A percentile compares a stretch with the other conserved stretches of the same genome.
phyloP scores from a whole-genome alignment of 1,140 invertebrate genomes.

The Calephelis virginiensis region DNA sequence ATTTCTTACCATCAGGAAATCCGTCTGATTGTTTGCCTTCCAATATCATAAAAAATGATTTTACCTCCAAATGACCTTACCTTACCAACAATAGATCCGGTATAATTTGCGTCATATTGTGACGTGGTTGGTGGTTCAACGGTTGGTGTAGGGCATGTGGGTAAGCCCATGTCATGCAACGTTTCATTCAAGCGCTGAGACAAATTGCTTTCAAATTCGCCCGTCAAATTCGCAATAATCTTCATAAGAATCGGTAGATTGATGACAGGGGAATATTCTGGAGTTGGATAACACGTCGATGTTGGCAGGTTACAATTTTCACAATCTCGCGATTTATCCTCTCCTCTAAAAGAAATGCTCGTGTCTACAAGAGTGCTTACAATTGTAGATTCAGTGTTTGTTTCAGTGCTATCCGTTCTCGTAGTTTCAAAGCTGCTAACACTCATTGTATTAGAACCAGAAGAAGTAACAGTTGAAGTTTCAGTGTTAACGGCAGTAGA shows the following conservation, averaged over 20 bases:
- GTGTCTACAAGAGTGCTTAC: conserved; percentile 21
- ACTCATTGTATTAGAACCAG: no score
- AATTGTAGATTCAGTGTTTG: conserved; percentile 32
- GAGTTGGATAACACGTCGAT: neutral
- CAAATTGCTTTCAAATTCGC: conserved; percentile 44
- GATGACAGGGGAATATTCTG: neutral
- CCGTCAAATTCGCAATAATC: conserved; percentile 41
- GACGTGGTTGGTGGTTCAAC: conserved; percentile 21
- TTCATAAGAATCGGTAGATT: conserved; percentile 37
- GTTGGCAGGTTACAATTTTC: neutral
- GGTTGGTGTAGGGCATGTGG: conserved; percentile 36
- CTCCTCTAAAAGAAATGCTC: conserved; percentile 31
- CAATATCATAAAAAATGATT: no score
- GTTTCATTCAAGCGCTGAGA: conserved; percentile 42
- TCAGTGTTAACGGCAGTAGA: no score
- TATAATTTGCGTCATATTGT: conserved; percentile 37
- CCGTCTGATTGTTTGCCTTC: no score
- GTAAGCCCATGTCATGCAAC: conserved; percentile 34
- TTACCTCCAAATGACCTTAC: neutral
- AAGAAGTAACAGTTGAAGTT: no score
- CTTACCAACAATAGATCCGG: conserved; percentile 10
- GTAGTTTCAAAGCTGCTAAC: no score
- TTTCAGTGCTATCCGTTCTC: no score
- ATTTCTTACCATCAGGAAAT: no score
- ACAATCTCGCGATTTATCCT: neutral